phyloP scores from a whole-genome alignment of 2,797 vertebrate genomes.

The Scolopax bukidnonensis region DNA sequence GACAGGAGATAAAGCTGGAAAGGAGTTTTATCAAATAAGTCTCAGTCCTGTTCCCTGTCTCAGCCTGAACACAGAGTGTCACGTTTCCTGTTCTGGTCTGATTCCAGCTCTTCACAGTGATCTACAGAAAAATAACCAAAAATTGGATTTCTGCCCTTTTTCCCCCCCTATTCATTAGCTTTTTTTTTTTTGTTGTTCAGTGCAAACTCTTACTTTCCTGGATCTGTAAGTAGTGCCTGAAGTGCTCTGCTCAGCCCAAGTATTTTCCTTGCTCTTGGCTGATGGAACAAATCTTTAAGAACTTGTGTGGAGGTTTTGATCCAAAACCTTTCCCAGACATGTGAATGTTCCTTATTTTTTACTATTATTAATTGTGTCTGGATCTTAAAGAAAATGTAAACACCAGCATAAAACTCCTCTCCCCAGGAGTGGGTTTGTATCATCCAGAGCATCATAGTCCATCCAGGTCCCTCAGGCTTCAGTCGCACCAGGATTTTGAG shows the following conservation, averaged over 20 bases:
- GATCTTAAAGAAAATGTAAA: not conserved
- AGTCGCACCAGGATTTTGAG: not conserved
- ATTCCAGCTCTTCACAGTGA: not conserved
- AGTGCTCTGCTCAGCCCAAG: not conserved
- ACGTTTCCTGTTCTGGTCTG: not conserved
- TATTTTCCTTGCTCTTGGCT: not conserved
- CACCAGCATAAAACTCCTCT: not conserved
- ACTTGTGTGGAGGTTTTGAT: not conserved
- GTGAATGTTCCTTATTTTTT: not conserved
- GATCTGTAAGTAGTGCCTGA: not conserved
- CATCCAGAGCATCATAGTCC: not conserved
- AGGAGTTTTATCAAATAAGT: not conserved
- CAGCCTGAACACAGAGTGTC: not conserved
- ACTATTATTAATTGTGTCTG: not conserved
- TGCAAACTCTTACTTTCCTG: not conserved
- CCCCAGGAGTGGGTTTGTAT: not conserved
- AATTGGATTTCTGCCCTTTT: not conserved
- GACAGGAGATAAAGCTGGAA: not conserved
- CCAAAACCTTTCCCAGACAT: not conserved
- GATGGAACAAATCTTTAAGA: not conserved
- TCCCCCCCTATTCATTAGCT: not conserved
- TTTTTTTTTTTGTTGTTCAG: not conserved
- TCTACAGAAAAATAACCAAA: not conserved
- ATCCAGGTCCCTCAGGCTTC: not conserved
- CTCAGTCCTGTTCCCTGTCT: not conserved